Conservation (phyloP, 1,140 invertebrate species). For the Eulimnadia texana region DNA sequence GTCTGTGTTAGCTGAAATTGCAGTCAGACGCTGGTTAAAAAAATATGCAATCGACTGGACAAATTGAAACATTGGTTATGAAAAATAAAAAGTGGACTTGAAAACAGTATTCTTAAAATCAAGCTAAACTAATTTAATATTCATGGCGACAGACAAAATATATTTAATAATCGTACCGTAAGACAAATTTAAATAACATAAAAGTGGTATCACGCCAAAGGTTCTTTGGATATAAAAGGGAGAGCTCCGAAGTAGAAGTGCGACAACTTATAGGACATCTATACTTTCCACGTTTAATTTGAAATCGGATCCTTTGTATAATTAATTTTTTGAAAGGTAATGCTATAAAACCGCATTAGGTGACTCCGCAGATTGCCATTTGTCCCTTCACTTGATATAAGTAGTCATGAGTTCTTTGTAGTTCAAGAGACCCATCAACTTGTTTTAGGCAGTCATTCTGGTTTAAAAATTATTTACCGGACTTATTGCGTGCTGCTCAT, state of each 20-base stretch:
- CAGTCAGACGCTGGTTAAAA: too few species aligned
- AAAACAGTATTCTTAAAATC: too few species aligned
- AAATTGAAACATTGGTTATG: too few species aligned
- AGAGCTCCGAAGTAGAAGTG: background rate
- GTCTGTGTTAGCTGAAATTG: too few species aligned
- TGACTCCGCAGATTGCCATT: slow-evolving; percentile 1
- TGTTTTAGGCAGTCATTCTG: background rate
- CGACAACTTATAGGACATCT: background rate
- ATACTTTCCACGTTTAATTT: background rate
- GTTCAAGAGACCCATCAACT: background rate
- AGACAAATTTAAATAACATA: too few species aligned
- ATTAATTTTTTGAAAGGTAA: slow-evolving; percentile 2
- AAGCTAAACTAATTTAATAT: too few species aligned
- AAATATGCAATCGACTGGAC: too few species aligned
- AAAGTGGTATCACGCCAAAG: too few species aligned
- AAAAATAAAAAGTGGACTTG: too few species aligned
- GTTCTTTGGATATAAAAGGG: too few species aligned
- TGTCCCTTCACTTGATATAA: slow-evolving; percentile 4
- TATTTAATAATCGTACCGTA: too few species aligned
- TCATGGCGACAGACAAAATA: too few species aligned
- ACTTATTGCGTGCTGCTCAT: background rate
- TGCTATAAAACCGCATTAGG: slow-evolving; percentile 1
- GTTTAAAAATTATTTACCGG: background rate
- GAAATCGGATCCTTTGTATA: background rate
- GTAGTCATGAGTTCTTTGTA: background rate